Evolutionary conservation across 2,888 invertebrate genomes (phyloP).

Genomic region (Tenthredo distinguenda): DNA sequence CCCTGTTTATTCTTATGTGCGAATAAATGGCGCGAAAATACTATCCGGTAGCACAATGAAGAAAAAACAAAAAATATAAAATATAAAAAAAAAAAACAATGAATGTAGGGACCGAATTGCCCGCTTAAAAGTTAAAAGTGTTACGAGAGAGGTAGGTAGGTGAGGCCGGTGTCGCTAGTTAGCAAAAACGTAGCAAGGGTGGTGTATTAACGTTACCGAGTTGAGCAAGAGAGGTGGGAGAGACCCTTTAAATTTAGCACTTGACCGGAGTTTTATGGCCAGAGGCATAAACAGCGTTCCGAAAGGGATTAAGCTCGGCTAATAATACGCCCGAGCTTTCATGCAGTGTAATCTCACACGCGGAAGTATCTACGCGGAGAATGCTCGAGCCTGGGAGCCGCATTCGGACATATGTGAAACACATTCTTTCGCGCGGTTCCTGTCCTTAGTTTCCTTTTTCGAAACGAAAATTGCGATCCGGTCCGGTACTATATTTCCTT

Average conservation of each 20-base stretch:
- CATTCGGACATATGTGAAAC: background rate
- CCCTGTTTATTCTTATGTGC: background rate
- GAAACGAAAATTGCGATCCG: background rate
- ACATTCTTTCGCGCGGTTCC: background rate
- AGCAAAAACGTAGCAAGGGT: conserved; percentile 38
- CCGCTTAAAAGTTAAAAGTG: conserved; percentile 21
- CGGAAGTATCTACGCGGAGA: conserved; percentile 12
- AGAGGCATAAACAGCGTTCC: conserved; percentile 42
- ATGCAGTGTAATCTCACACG: conserved; percentile 6
- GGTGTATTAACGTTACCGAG: conserved; percentile 1
- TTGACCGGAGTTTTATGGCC: conserved; percentile 41
- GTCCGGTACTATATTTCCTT: background rate
- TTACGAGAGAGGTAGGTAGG: background rate
- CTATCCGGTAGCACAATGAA: background rate
- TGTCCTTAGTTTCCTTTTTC: background rate
- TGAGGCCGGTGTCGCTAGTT: background rate
- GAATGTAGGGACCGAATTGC: background rate
- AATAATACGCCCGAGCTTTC: conserved; percentile 30
- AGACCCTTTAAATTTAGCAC: conserved; percentile 46
- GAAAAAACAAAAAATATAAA: background rate
- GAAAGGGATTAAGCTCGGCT: conserved; percentile 45
- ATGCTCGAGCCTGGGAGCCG: background rate
- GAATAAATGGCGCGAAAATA: background rate
- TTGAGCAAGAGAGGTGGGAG: background rate
- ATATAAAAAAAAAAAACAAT: background rate